A percentile compares a stretch with the other conserved stretches of the same genome.
Evolutionary conservation across 2,888 invertebrate genomes (phyloP).

Genomic region (Ariolimax columbianus): DNA sequence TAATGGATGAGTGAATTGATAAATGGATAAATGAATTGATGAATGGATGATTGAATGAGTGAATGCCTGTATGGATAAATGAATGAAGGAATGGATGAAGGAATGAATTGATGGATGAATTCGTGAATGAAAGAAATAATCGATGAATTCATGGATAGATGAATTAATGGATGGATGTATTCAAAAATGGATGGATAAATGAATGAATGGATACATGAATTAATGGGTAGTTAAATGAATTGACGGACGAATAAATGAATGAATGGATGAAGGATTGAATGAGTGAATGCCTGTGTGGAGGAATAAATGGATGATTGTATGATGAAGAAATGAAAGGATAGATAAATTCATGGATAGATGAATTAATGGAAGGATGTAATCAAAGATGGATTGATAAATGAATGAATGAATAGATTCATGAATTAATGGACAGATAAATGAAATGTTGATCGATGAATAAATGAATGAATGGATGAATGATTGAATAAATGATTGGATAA

Average conservation of each 20-base stretch:
- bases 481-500: too few relatives aligned
- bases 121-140: not conserved
- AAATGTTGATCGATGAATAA: not conserved
- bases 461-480: too few relatives aligned
- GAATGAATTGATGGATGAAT: not conserved
- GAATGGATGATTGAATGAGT: too few relatives aligned
- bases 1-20: too few relatives aligned
- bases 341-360: not conserved
- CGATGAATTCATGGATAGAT: not conserved
- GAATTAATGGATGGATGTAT: not conserved
- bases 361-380: not conserved
- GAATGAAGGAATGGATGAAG: too few relatives aligned
- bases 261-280: too few relatives aligned
- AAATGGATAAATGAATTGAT: too few relatives aligned
- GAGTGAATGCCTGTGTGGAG: conserved; percentile 2
- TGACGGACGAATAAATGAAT: not conserved
- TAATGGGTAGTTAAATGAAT: not conserved
- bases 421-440: conserved; percentile 3
- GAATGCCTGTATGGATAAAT: too few relatives aligned
- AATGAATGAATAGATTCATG: not conserved
- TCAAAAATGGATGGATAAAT: too few relatives aligned
- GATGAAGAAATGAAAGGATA: not conserved
- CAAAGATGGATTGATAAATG: not conserved
- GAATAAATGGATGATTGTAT: not conserved
- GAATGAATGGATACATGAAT: not conserved